Base-by-base conservation (phyloP, 2,113 vertebrate genomes). In the Pterocles orientalis region DNA sequence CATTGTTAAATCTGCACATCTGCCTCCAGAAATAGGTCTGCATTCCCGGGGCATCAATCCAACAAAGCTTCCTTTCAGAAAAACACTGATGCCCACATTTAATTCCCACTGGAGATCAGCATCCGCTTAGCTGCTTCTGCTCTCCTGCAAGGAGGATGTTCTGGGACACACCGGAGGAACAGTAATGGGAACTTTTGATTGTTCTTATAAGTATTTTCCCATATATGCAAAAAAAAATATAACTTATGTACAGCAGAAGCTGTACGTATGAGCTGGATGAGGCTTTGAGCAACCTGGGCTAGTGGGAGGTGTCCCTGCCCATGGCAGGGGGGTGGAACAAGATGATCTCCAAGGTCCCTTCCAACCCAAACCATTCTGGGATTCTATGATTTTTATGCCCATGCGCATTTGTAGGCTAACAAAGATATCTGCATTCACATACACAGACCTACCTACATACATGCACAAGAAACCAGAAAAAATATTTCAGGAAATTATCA, bases 321-420 rank as follows among this genome's bases (percentile, higher is more conserved):
- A 14, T 41, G 41, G 41, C 41, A 14, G 39, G 41, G 41, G 11
- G 41, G 41, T 41, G 41, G 41, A 14, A 41, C 13, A 5, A 14
- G 41, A 41, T 41, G 41, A 14, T 41, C 41, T 41, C 41, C 41
- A 41, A 41, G 41, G 41, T 41, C 41, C 41, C 41, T 41, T 41
- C 41, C 41, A 41, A 41, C 41, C 41, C 41, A 41, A 41, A 41
- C 41, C 41, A 41, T 41, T 41, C 41, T 14, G 41, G 12, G 41
- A 41, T 41, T 41, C 41, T 41, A 6, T 41, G 41, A 41, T 41
- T 41, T 41, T 72, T 50, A 26, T 0, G 12, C 8, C 17, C 10
- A 17, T 0, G 2, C 9, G 14, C 4, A 0, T 50, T 56, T 72
- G 12, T 33, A 21, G 14, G 28, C 28, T 62, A 51, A 51, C 31